Conservation (phyloP, 2,113 vertebrate species). For the Nyctereutes procyonoides region DNA sequence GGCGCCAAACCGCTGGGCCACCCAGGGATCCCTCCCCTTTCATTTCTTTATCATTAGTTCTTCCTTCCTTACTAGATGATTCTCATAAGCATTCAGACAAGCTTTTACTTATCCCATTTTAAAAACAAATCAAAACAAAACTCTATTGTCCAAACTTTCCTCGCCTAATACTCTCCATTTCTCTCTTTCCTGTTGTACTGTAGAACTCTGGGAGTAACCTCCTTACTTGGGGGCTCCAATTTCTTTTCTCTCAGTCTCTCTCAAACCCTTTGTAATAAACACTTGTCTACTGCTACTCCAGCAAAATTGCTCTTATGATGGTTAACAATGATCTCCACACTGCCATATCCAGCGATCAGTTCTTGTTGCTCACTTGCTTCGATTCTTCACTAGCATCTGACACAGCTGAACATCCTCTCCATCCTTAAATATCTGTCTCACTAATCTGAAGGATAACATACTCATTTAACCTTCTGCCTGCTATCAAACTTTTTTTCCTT, state of each 20-base stretch:
- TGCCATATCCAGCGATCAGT: background rate
- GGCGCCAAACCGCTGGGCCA: too few relatives aligned
- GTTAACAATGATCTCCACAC: background rate
- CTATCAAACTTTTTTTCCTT: background rate
- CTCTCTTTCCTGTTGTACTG: background rate
- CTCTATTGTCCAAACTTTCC: background rate
- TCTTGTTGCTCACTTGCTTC: background rate
- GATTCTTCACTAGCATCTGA: background rate
- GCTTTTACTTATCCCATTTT: background rate
- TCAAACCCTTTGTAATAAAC: background rate
- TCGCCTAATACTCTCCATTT: background rate
- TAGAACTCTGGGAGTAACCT: background rate
- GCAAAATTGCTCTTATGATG: background rate
- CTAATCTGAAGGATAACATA: background rate
- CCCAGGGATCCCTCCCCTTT: too few relatives aligned
- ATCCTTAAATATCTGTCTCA: background rate
- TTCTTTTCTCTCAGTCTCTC: background rate
- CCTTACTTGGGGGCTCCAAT: background rate
- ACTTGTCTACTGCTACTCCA: background rate
- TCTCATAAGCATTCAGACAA: background rate
- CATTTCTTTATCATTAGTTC: background rate
- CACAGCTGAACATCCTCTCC: background rate
- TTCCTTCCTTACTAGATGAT: background rate
- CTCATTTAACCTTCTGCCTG: background rate
- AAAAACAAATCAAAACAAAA: background rate